Evolutionary conservation across 1,140 invertebrate genomes (phyloP), one percentile per base, ranked within the genome.

Genomic region (Marisa cornuarietis): DNA sequence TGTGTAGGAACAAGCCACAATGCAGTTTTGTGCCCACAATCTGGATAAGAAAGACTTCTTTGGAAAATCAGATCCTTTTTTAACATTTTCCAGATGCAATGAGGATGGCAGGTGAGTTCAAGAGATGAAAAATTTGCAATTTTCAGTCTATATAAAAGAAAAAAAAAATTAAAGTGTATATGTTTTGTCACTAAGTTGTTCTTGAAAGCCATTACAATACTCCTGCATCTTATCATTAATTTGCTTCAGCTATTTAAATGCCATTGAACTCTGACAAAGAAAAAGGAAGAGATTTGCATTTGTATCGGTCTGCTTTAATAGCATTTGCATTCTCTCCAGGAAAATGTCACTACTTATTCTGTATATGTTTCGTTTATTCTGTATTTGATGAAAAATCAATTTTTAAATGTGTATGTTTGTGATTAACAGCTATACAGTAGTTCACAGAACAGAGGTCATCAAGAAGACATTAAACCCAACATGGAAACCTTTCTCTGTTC

Each of bases 401-500:
- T 71, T 42, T 68, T 71, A 76, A 69, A 8, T 74, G 73, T 69
- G 5, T 71, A 13, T 75, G 8, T 68, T 49, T 61, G 75, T 78
- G 54, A 68, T 66, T 81, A 86, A 20, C 58, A 91, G 92, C 14
- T 92, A 87, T 82, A 90, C 92, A 31, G 87, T 92, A 22, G 92
- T 93, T 54, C 92, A 93, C 82, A 90, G 92, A 86, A 93, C 92
- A 26, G 93, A 93, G 87, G 91, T 92, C 9, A 91, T 93, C 9
- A 93, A 92, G 77, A 90, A 90, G 31, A 93, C 91, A 10, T 85
- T 93, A 69, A 92, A 93, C 87, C 94, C 94, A 26, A 90, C 88
- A 18, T 94, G 93, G 93, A 90, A 91, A 83, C 88, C 91, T 20
- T 93, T 94, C 83, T 89, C 89, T n/a, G 88, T 94, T n/a, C 87